Conservation (phyloP, 2,113 vertebrate species). For the Halcyon senegalensis region DNA sequence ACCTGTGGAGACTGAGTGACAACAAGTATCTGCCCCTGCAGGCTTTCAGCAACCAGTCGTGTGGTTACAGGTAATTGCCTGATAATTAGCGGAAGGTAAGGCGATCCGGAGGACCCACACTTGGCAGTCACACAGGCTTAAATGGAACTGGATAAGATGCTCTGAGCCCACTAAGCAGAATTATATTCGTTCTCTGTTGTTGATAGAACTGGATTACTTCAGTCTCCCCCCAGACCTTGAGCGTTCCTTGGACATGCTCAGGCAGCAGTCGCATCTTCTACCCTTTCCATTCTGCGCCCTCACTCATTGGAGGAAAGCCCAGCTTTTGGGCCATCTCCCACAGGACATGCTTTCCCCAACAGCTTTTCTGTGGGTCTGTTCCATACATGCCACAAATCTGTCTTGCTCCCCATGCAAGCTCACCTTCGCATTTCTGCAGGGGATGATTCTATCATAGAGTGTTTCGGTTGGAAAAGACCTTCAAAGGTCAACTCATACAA, state of each 20-base stretch:
- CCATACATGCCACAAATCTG: neutral
- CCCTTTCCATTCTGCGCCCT: neutral
- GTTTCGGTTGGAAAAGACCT: too few species aligned
- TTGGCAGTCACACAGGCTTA: neutral
- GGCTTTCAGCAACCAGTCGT: neutral
- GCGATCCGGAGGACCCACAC: neutral
- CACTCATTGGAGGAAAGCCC: neutral
- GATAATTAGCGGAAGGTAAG: too few species aligned
- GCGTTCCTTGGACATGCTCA: neutral
- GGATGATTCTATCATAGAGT: neutral
- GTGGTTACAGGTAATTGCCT: neutral
- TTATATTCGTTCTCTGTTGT: accelerated
- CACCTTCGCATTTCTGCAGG: neutral
- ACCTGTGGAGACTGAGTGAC: neutral
- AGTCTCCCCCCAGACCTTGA: neutral
- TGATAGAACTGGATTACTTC: neutral
- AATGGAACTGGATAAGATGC: neutral
- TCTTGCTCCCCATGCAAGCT: accelerated
- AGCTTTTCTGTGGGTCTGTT: neutral
- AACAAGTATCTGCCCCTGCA: accelerated
- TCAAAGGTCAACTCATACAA: too few species aligned
- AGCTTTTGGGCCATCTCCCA: neutral
- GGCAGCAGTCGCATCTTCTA: neutral
- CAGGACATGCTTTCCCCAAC: neutral
- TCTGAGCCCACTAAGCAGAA: neutral